Evolutionary conservation across 2,888 invertebrate species (phyloP).

Genomic region (Falcaria lacertinaria): DNA sequence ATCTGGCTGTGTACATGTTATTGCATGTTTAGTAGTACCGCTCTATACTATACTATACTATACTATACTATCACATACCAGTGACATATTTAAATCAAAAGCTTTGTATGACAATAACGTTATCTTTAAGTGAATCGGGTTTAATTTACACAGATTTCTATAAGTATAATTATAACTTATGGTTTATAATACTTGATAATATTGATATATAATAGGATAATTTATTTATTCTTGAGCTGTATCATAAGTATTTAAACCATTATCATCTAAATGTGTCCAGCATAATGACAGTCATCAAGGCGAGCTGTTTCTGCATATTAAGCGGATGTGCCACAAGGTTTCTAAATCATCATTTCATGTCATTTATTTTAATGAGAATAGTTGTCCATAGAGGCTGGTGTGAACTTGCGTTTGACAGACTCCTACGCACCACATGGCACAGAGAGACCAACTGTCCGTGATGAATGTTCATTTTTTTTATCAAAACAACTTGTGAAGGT

Average conservation of each 20-base stretch:
- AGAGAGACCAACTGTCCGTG: slow-evolving; percentile 29
- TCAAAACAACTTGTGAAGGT: slow-evolving; percentile 11
- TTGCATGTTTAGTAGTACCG: too few species aligned
- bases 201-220: too few species aligned
- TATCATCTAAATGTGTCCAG: slow-evolving; percentile 5
- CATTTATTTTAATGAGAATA: slow-evolving; percentile 35
- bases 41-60: too few species aligned
- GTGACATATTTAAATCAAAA: too few species aligned
- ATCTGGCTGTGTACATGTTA: too few species aligned
- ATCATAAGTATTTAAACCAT: not conserved
- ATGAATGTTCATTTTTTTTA: slow-evolving; percentile 35
- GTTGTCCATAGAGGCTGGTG: slow-evolving; percentile 23
- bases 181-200: too few species aligned
- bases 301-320: slow-evolving; percentile 17
- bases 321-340: slow-evolving; percentile 6
- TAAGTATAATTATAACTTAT: too few species aligned
- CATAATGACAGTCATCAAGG: slow-evolving; percentile 34
- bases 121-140: too few species aligned
- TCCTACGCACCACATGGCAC: slow-evolving; percentile 45
- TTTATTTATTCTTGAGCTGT: not conserved
- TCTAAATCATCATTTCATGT: slow-evolving; percentile 1
- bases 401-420: slow-evolving; percentile 35
- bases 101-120: too few species aligned
- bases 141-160: too few species aligned
- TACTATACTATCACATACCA: too few species aligned